Percentiles rank a stretch among this genome's conserved stretches.
Conservation (phyloP, 1,140 invertebrate species). For the Magallana angulata region DNA sequence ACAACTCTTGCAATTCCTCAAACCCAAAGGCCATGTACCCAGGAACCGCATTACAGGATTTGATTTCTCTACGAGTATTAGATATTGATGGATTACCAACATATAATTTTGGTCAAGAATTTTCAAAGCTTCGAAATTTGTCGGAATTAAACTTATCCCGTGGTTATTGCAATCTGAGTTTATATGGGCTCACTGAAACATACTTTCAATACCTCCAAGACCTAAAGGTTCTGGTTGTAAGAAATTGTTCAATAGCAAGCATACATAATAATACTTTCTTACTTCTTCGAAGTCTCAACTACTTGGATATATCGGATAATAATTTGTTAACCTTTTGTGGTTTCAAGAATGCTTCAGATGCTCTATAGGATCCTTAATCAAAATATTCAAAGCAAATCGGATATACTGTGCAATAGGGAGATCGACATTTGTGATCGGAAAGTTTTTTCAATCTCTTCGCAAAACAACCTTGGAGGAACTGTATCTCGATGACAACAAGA, state of each 20-base stretch:
- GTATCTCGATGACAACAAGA: background rate
- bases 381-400: background rate
- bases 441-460: background rate
- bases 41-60: background rate
- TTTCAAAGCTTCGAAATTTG: background rate
- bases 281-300: background rate
- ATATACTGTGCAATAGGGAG: background rate
- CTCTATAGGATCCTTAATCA: background rate
- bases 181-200: background rate
- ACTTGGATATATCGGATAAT: background rate
- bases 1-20: background rate
- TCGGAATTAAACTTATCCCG: background rate
- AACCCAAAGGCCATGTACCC: background rate
- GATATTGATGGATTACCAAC: background rate
- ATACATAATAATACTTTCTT: background rate
- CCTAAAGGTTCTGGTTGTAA: background rate
- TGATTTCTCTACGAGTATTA: background rate
- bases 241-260: background rate
- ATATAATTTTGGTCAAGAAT: background rate
- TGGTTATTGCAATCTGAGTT: background rate
- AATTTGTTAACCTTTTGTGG: background rate
- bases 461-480: background rate
- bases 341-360: background rate
- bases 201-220: background rate
- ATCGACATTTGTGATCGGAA: background rate